phyloP scores from a whole-genome alignment of 2,113 vertebrate genomes.

The Oryzias celebensis region DNA sequence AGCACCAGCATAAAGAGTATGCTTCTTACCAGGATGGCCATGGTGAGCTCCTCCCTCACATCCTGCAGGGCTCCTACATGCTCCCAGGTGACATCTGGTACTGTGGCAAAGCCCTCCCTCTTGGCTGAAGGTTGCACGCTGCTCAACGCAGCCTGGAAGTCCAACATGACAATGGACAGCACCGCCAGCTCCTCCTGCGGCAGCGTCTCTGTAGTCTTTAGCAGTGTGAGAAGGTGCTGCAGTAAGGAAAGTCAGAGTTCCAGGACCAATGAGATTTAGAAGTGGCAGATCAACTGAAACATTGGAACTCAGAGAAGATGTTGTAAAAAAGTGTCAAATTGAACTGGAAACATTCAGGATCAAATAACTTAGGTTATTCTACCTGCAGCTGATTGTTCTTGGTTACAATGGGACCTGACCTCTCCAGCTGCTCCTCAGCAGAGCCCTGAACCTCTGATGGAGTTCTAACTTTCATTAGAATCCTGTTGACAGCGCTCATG shows the following conservation, averaged over 20 bases:
- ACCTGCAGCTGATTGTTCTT: slow-evolving; percentile 28
- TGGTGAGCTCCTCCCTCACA: slow-evolving; percentile 91
- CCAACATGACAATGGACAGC: slow-evolving; percentile 86
- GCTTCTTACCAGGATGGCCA: slow-evolving; percentile 91
- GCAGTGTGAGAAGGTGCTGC: slow-evolving; percentile 77
- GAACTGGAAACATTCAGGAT: neutral
- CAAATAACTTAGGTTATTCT: neutral
- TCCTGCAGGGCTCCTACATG: slow-evolving; percentile 92
- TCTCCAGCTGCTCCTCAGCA: neutral
- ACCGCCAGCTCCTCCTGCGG: slow-evolving; percentile 83
- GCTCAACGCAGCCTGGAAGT: slow-evolving; percentile 85
- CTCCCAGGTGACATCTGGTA: slow-evolving; percentile 94
- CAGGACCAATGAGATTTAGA: no score
- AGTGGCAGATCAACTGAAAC: no score
- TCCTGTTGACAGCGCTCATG: slow-evolving; percentile 84
- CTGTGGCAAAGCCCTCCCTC: slow-evolving; percentile 95
- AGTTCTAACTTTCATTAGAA: slow-evolving; percentile 67
- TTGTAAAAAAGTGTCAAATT: neutral
- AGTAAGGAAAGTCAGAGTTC: slow-evolving; percentile 46
- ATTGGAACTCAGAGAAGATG: no score
- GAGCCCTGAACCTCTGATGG: neutral
- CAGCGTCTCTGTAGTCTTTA: slow-evolving; percentile 79
- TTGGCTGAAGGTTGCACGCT: slow-evolving; percentile 94
- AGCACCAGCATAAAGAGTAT: no score
- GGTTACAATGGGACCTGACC: slow-evolving; percentile 6